Evolutionary conservation across 2,797 vertebrate species (phyloP).

Genomic region (Emys orbicularis): DNA sequence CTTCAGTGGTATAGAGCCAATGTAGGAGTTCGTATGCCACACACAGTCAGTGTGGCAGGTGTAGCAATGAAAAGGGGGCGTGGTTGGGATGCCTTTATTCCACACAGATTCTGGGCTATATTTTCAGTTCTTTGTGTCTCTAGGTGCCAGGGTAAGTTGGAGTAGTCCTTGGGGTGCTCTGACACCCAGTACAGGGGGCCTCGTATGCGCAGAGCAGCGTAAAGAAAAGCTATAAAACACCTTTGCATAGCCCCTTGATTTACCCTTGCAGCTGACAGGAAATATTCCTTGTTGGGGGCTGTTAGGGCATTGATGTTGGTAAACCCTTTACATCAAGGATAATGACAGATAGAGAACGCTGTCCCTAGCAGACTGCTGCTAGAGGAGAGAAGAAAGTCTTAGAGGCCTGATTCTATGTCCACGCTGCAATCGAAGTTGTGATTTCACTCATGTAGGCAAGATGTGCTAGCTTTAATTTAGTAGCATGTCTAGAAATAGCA

Average conservation of each 20-base stretch:
- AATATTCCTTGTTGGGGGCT: not conserved
- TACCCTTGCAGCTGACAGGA: not conserved
- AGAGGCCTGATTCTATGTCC: not conserved
- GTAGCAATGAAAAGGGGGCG: not conserved
- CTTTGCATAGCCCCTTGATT: not conserved
- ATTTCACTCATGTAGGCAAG: not conserved
- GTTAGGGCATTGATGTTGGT: not conserved
- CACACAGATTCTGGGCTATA: accelerated
- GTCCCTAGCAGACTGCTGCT: not conserved
- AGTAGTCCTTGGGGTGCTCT: not conserved
- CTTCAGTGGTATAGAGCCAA: not conserved
- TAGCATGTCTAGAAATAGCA: not conserved
- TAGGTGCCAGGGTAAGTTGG: not conserved
- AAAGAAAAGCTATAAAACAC: not conserved
- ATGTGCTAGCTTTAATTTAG: not conserved
- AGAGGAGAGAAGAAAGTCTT: not conserved
- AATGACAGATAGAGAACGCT: accelerated
- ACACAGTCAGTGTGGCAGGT: not conserved
- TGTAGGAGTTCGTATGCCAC: not conserved
- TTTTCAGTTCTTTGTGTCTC: not conserved
- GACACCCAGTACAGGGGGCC: not conserved
- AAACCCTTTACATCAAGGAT: not conserved
- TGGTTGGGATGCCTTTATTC: not conserved
- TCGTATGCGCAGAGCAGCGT: not conserved
- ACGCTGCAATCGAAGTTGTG: not conserved